Percentiles rank a stretch among this genome's conserved stretches.
These are phyloP conservation scores for Marcusenius ussheri DNA, from an alignment of 2,113 vertebrate species.

Conservation along the genomic window DNA sequence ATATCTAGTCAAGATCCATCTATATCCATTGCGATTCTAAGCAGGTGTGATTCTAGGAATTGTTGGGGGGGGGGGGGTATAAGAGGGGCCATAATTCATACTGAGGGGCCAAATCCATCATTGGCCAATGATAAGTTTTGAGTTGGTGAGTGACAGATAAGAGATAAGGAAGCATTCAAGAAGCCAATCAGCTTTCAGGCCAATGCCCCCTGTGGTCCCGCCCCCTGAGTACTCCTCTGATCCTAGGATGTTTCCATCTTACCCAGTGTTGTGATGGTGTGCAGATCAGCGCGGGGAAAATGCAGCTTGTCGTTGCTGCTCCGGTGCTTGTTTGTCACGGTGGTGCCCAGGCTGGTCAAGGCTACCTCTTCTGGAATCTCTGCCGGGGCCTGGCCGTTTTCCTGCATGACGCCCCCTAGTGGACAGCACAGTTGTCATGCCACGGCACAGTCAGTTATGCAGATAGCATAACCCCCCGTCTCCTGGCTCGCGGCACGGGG, in stretches of 20 bases:
- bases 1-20: not conserved
- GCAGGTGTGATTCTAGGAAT: not conserved
- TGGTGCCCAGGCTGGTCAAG: constrained; percentile 73
- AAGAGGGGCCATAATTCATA: not conserved
- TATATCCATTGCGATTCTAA: not conserved
- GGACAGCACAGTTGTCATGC: constrained; percentile 21
- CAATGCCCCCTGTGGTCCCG: not conserved
- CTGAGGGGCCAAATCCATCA: not conserved
- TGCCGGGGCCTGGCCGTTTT: constrained; percentile 82
- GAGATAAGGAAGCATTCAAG: not conserved
- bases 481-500: not conserved
- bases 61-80: not conserved
- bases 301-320: constrained; percentile 81
- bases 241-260: constrained; percentile 8
- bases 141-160: not conserved
- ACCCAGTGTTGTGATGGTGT: constrained; percentile 92
- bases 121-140: not conserved
- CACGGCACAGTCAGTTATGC: not conserved
- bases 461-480: not conserved
- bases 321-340: constrained; percentile 75
- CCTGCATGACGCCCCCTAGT: constrained; percentile 72
- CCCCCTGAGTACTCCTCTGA: not conserved
- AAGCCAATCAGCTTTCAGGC: not conserved
- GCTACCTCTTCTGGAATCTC: constrained; percentile 93
- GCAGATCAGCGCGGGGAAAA: constrained; percentile 75